A percentile compares a stretch with the other conserved stretches of the same genome.
Conservation (phyloP, 2,113 vertebrate species). For the Pica pica region DNA sequence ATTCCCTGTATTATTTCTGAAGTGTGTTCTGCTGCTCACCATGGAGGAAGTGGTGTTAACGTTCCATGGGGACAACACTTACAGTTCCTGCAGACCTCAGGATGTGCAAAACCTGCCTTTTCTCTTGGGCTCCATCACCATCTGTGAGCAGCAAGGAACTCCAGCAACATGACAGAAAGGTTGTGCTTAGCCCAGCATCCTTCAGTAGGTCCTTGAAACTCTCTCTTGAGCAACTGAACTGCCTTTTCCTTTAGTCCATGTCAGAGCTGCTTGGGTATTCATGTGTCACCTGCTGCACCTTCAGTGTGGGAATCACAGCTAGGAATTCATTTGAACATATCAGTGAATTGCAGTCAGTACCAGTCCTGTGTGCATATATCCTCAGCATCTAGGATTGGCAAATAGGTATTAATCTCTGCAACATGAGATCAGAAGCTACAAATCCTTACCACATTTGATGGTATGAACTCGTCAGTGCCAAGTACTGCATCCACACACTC, state of each 20-base stretch:
- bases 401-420: neutral
- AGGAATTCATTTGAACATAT: neutral
- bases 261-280: neutral
- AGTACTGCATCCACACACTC: neutral
- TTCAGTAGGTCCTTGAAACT: neutral
- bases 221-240: neutral
- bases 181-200: neutral
- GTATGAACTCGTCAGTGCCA: neutral
- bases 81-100: neutral
- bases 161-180: neutral
- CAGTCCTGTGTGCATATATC: neutral
- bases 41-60: neutral
- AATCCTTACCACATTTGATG: neutral
- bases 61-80: neutral
- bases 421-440: slow-evolving; percentile 3
- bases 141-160: neutral
- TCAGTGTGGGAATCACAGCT: neutral
- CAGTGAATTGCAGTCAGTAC: neutral
- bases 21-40: neutral
- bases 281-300: neutral
- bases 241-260: neutral
- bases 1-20: neutral
- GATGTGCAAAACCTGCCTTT: neutral
- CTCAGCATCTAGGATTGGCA: neutral
- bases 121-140: neutral